Percentiles rank a stretch among this genome's conserved stretches.
phyloP scores from a whole-genome alignment of 2,113 vertebrate genomes.

The Grammomys surdaster region DNA sequence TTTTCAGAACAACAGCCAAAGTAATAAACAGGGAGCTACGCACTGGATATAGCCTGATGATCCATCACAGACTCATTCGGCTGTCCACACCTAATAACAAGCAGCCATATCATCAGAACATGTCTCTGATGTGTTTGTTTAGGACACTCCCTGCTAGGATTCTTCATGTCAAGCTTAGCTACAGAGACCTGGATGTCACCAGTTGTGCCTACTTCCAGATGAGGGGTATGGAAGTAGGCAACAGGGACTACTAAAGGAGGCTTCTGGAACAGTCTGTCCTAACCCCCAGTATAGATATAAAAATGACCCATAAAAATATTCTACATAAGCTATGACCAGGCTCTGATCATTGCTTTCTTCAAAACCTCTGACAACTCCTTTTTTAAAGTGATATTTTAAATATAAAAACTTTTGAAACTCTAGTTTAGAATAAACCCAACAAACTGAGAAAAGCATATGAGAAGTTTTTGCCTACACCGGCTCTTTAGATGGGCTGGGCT shows the following conservation, averaged over 20 bases:
- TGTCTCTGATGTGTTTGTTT: neutral
- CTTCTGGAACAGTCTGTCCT: neutral
- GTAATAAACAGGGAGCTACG: neutral
- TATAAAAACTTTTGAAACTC: too few relatives aligned
- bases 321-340: neutral
- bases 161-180: neutral
- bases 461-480: neutral
- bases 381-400: neutral
- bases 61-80: neutral
- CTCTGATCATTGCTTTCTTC: neutral
- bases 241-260: neutral
- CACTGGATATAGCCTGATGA: neutral
- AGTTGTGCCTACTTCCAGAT: too few relatives aligned
- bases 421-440: neutral
- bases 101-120: neutral
- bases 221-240: neutral
- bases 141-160: fast-evolving
- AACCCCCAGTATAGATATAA: neutral
- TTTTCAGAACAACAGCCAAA: neutral
- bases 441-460: neutral
- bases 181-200: neutral
- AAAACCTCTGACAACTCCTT: neutral
- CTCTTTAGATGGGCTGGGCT: neutral
- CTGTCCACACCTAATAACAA: neutral
- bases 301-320: neutral